Evolutionary conservation across 2,113 vertebrate species (phyloP).

Genomic region (Micronycteris hirsuta): DNA sequence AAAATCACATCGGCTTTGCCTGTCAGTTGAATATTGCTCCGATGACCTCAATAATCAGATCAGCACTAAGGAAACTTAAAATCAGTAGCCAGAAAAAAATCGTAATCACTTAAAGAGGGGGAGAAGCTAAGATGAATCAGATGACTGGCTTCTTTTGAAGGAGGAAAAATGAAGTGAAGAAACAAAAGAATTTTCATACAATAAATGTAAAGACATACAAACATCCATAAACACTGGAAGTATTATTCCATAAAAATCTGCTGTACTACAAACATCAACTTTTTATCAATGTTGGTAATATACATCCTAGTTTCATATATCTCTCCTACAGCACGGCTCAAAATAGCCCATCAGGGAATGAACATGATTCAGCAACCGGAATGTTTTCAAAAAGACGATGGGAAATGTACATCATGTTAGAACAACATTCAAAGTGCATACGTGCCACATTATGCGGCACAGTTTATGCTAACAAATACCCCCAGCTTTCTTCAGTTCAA

Average conservation of each 20-base stretch:
- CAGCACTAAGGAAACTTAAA: neutral
- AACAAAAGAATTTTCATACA: neutral
- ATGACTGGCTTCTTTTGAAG: neutral
- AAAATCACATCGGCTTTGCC: neutral
- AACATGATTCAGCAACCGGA: conserved; percentile 71
- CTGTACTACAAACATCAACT: neutral
- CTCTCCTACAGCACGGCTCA: conserved; percentile 45
- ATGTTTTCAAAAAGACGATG: conserved; percentile 46
- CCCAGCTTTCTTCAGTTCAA: neutral
- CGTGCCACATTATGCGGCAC: neutral
- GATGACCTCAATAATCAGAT: neutral
- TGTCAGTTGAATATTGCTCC: neutral
- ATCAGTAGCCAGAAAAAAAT: conserved; percentile 9
- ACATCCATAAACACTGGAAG: neutral
- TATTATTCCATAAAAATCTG: neutral
- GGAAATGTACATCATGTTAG: conserved; percentile 30
- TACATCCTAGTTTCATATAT: conserved; percentile 49
- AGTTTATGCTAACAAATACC: conserved; percentile 5
- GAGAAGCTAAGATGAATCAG: neutral
- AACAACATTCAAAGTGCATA: neutral
- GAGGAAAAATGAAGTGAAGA: neutral
- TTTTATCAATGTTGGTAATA: conserved; percentile 50
- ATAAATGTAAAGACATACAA: neutral
- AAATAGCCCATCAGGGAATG: neutral
- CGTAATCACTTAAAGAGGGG: neutral